phyloP scores from a whole-genome alignment of 30 jellyfish, hydroid and myxozoan species.

The Cassiopea xamachana region DNA sequence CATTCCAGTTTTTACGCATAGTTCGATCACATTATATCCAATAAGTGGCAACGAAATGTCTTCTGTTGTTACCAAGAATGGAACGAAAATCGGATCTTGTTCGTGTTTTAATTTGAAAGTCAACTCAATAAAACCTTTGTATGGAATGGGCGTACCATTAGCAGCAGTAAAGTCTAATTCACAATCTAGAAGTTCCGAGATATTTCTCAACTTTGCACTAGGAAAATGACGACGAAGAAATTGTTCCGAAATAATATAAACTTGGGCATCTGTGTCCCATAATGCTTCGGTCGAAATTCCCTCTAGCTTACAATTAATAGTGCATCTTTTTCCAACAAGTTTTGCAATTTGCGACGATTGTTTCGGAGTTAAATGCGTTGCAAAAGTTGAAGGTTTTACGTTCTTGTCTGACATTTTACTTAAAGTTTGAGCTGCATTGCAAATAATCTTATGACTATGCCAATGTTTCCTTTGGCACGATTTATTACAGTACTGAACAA shows the following conservation, averaged over 20 bases:
- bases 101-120: slow-evolving; percentile 11
- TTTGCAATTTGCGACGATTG: slow-evolving; percentile 44
- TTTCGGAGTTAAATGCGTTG: slow-evolving; percentile 57
- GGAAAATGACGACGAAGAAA: slow-evolving; percentile 47
- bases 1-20: slow-evolving; percentile 10
- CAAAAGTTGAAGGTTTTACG: neutral
- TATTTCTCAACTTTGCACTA: slow-evolving; percentile 8
- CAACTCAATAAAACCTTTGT: slow-evolving; percentile 26
- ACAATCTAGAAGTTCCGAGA: slow-evolving; percentile 22
- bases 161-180: slow-evolving; percentile 47
- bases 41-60: slow-evolving; percentile 16
- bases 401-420: slow-evolving; percentile 11
- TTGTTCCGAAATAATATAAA: slow-evolving; percentile 37
- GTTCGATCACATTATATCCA: slow-evolving; percentile 57
- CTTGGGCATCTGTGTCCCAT: slow-evolving; percentile 76
- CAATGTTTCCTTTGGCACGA: slow-evolving; percentile 69
- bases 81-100: slow-evolving; percentile 11
- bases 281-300: slow-evolving; percentile 23
- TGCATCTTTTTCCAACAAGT: slow-evolving; percentile 45
- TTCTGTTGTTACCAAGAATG: slow-evolving; percentile 30
- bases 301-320: slow-evolving; percentile 14
- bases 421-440: slow-evolving; percentile 45
- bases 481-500: slow-evolving; percentile 56
- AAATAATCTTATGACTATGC: slow-evolving; percentile 50
- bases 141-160: slow-evolving; percentile 45